Evolutionary conservation across 2,888 invertebrate species (phyloP), one percentile per base, ranked within the genome.

Genomic region (Polylopha cassiicola): DNA sequence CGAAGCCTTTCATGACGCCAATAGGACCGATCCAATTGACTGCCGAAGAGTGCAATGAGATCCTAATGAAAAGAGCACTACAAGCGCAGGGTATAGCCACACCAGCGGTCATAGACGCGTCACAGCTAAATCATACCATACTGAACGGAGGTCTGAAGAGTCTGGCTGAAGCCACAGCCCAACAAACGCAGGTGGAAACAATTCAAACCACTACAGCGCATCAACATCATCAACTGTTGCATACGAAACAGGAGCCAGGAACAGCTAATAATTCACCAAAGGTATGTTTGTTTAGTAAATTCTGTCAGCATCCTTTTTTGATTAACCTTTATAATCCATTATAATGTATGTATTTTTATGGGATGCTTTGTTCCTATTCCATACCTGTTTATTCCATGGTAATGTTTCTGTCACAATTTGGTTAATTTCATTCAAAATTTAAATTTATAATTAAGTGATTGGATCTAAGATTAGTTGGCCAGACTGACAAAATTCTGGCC

Each of bases 31-130:
- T 92, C 47, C 92, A 92, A 62, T 74, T 92, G 9, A 92, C 92
- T 0, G 90, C 91, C 1, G 92, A 92, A 68, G 92, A 92, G 86
- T 92, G 91, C 78, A 92, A 92, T 71, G 92, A 92, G 73, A 92
- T 92, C 47, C 76, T 92, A 50, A 91, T 92, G 89, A 92, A 92
- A 63, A 78, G 92, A 48, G 92, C 92, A 1, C 82, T 91, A 0
- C 91, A 91, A 51, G 90, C 91, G 2, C 87, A 87, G 48, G 89
- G 85, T 4, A 88, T 86, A 3, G 75, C 82, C 2, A 84, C 82
- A 2, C 78, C 85, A 0, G 86, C 85, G 0, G 86, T 87, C 6
- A 79, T 86, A 55, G 84, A 86, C 33, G 73, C 85, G 0, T 81
- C 86, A 1, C 86, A 86, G 50, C 53, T 84, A 18, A 85, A 80